phyloP scores from a whole-genome alignment of 2,113 vertebrate species.

The Scytalopus superciliaris region DNA sequence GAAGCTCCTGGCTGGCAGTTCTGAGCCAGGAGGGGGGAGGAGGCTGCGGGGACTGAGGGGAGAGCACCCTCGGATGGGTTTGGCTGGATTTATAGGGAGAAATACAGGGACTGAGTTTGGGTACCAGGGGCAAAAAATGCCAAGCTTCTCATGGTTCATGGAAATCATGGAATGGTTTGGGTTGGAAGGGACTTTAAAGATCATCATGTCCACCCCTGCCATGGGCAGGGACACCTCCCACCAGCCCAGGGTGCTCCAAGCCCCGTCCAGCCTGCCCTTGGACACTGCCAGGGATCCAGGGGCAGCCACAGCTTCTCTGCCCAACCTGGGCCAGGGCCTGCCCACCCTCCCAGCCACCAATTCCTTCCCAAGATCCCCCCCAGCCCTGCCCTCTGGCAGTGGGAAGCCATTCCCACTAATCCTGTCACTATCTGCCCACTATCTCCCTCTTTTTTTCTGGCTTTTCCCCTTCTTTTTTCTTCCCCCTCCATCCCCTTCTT shows the following conservation, averaged over 20 bases:
- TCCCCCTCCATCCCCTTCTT: no score
- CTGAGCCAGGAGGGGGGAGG: no score
- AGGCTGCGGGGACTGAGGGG: not conserved
- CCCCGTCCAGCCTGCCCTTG: not conserved
- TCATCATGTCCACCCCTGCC: not conserved
- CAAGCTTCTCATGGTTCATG: not conserved
- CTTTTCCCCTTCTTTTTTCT: rapidly evolving
- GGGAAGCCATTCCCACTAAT: not conserved
- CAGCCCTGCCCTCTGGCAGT: no score
- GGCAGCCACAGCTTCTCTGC: not conserved
- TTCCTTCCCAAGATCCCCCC: not conserved
- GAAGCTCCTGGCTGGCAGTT: not conserved
- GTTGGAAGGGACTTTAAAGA: not conserved
- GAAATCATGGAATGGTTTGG: not conserved
- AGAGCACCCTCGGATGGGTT: rapidly evolving
- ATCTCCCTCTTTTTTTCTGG: no score
- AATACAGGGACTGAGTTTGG: not conserved
- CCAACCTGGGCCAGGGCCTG: not conserved
- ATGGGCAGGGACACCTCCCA: not conserved
- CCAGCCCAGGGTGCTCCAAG: not conserved
- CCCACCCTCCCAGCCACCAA: not conserved
- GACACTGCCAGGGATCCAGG: not conserved
- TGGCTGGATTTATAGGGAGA: not conserved
- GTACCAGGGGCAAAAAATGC: not conserved
- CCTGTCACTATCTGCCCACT: no score